Evolutionary conservation across 2,797 vertebrate genomes (phyloP), one percentile per base, ranked within the genome.

Genomic region (Epinephelus awoara): DNA sequence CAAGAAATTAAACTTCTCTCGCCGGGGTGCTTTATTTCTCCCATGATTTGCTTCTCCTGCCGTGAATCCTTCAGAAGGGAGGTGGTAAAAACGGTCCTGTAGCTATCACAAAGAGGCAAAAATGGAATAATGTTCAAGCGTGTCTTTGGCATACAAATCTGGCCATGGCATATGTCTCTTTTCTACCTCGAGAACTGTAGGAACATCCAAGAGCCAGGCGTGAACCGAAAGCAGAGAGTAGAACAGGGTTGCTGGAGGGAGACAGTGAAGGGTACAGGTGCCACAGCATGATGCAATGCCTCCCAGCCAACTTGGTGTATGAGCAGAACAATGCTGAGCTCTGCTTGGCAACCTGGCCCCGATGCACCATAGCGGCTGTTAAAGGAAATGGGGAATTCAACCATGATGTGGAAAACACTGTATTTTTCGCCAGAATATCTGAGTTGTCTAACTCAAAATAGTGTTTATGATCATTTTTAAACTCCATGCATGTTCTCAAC

Each of bases 1-100:
- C 88, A 80, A 87, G 71, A 82, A 83, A 82, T 84, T 87, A 82
- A 75, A 83, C 55, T 71, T 80, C 40, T 72, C 55, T 57, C 17
- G 55, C 44, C 44, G 64, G 25, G 51, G 38, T 9, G 6, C 70
- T 87, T 67, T 58, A 59, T 72, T 75, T 72, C 58, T 67, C 42
- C 23, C 23, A 1, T 75, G 65, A 83, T 85, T 87, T 75, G 80
- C 79, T 74, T 67, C 46, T 54, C 47, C 51, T 67, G 67, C 62
- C 19, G 2, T 75, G 71, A 88, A 80, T 85, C 62, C n/a, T 44
- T 66, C 50, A 17, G 40, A 72, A 47, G 18, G 51, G 85, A 29
- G 61, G 38, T 57, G 51, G 65, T 42, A 70, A 29, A 73, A 59
- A 57, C 17, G 5, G 21, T 74, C 72, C 42, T 42, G 44, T 68